Percentiles rank a stretch among this genome's conserved stretches.
These are phyloP conservation scores for Lochmaea crataegi DNA, from an alignment of 2,888 invertebrate species.

Conservation along the genomic window DNA sequence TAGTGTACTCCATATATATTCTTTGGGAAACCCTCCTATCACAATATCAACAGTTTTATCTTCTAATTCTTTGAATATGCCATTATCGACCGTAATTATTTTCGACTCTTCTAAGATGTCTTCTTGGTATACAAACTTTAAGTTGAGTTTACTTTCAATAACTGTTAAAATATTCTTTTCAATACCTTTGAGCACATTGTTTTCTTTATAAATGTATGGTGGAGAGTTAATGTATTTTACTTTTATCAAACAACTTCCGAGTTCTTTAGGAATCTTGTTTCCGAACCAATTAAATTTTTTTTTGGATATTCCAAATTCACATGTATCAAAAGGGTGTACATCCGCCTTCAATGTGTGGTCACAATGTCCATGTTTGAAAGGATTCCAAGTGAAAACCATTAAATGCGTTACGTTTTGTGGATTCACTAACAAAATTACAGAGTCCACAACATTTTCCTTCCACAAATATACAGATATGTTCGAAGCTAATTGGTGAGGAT, in stretches of 20 bases:
- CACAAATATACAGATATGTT: conserved; percentile 25
- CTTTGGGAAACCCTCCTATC: conserved; percentile 37
- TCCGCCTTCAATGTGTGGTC: conserved; percentile 4
- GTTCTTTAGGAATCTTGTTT: conserved; percentile 25
- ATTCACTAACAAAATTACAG: conserved; percentile 30
- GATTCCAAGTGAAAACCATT: conserved; percentile 35
- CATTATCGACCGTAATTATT: neutral
- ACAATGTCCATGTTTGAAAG: conserved; percentile 21
- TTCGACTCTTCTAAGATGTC: neutral
- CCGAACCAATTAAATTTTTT: conserved; percentile 27
- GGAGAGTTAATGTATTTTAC: conserved; percentile 24
- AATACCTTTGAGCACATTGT: conserved; percentile 12
- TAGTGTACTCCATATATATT: conserved; percentile 1
- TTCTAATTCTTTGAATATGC: conserved; percentile 16
- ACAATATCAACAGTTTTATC: conserved; percentile 33
- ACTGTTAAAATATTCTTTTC: conserved; percentile 22
- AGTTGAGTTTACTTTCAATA: conserved; percentile 14
- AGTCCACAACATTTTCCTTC: conserved; percentile 25
- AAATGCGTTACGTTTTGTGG: conserved; percentile 31
- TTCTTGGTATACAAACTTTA: conserved; percentile 6
- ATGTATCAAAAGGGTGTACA: conserved; percentile 18
- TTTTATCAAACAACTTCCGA: conserved; percentile 34
- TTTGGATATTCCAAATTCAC: conserved; percentile 29
- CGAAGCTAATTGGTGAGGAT: conserved; percentile 39
- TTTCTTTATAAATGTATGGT: conserved; percentile 22